Percentiles rank a stretch among this genome's conserved stretches.
Evolutionary conservation across 2,113 vertebrate species (phyloP).

Genomic region (Tonatia bakeri): DNA sequence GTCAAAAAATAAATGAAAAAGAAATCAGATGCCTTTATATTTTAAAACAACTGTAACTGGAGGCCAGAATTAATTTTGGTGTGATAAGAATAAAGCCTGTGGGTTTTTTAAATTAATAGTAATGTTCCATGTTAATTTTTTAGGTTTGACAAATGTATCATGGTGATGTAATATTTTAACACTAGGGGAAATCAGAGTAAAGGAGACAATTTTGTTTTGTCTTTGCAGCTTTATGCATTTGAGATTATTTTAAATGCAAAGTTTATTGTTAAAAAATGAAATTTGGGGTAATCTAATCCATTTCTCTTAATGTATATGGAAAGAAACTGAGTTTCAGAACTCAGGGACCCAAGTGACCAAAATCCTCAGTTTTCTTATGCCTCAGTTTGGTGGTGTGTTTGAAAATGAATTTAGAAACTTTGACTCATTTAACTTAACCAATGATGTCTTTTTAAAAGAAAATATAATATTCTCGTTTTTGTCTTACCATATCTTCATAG

Average conservation of each 20-base stretch:
- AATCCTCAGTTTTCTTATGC: background rate
- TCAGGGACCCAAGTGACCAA: background rate
- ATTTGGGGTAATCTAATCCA: background rate
- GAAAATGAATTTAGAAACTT: background rate
- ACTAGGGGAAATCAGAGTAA: background rate
- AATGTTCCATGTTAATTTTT: background rate
- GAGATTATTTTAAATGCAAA: background rate
- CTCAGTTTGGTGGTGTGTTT: background rate
- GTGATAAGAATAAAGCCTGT: background rate
- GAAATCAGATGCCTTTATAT: background rate
- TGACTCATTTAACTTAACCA: background rate
- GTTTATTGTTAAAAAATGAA: constrained; percentile 1
- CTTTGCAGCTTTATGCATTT: background rate
- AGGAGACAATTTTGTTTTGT: background rate
- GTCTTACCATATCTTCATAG: fast-evolving
- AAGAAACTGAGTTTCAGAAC: background rate
- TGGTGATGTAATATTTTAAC: background rate
- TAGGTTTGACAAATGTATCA: background rate
- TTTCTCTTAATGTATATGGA: background rate
- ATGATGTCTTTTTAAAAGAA: background rate
- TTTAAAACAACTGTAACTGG: background rate
- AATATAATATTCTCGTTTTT: background rate
- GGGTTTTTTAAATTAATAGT: background rate
- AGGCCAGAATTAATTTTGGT: background rate
- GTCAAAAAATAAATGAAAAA: background rate